These are phyloP conservation scores for Trypoxylus dichotomus DNA, from an alignment of 1,140 invertebrate species.

Conservation along the genomic window DNA sequence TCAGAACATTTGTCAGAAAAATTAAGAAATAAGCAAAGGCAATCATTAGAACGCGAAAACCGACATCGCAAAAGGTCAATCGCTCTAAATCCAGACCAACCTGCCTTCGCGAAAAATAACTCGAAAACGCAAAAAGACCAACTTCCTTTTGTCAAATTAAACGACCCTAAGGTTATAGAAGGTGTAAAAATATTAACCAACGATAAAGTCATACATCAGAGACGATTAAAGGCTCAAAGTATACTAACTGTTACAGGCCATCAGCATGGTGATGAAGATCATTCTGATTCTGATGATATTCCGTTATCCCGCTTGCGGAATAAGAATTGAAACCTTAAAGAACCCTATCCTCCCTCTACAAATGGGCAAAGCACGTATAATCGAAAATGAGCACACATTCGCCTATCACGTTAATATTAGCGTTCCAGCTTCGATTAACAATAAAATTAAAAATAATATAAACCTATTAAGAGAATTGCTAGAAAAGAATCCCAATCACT, in stretches of 20 bases:
- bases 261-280: not conserved
- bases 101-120: not conserved
- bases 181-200: not conserved
- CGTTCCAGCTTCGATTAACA: not conserved
- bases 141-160: not conserved
- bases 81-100: not conserved
- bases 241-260: not conserved
- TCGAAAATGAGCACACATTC: not conserved
- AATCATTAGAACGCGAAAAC: not conserved
- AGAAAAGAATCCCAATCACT: not conserved
- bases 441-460: not conserved
- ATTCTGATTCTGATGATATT: not conserved
- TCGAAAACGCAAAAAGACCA: not conserved
- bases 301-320: not conserved
- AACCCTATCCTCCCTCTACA: not conserved
- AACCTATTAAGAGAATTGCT: not conserved
- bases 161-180: not conserved
- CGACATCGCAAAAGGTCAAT: not conserved
- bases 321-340: not conserved
- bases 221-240: not conserved
- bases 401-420: not conserved
- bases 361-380: not conserved
- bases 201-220: not conserved
- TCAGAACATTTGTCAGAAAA: not conserved
- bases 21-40: not conserved